Conservation (phyloP, 2,888 invertebrate genomes). For the Drosophila eohydei region DNA sequence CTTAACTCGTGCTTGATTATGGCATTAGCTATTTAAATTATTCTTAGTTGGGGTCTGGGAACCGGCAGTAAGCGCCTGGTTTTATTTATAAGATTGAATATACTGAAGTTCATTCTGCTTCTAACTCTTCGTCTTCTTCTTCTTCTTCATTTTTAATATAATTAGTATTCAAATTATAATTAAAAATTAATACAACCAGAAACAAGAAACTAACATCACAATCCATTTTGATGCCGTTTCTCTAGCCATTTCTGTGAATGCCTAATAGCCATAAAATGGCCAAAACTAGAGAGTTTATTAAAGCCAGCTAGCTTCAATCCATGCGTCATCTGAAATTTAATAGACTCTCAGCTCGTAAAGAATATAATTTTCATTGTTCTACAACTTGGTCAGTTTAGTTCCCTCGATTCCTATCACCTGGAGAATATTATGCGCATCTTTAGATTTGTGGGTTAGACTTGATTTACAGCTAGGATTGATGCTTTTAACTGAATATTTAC, state of each 20-base stretch:
- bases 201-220: slow-evolving; percentile 25
- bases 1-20: slow-evolving; percentile 47
- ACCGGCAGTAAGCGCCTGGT: slow-evolving; percentile 5
- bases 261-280: slow-evolving; percentile 16
- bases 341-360: slow-evolving; percentile 7
- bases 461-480: slow-evolving; percentile 11
- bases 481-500: neutral
- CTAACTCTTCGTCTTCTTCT: neutral
- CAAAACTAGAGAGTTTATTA: slow-evolving; percentile 19
- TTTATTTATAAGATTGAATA: slow-evolving; percentile 5
- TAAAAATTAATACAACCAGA: slow-evolving; percentile 37
- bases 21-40: slow-evolving; percentile 36
- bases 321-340: neutral
- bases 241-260: slow-evolving; percentile 3
- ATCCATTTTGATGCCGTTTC: slow-evolving; percentile 35
- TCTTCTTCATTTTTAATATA: slow-evolving; percentile 31
- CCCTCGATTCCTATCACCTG: neutral
- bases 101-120: neutral
- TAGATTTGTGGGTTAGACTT: neutral
- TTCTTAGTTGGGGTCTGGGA: neutral
- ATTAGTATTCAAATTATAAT: slow-evolving; percentile 57
- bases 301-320: neutral
- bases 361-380: neutral
- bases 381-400: neutral
- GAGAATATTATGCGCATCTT: neutral